Conservation (phyloP, 2,888 invertebrate species). For the Rotaria magnacalcarata region DNA sequence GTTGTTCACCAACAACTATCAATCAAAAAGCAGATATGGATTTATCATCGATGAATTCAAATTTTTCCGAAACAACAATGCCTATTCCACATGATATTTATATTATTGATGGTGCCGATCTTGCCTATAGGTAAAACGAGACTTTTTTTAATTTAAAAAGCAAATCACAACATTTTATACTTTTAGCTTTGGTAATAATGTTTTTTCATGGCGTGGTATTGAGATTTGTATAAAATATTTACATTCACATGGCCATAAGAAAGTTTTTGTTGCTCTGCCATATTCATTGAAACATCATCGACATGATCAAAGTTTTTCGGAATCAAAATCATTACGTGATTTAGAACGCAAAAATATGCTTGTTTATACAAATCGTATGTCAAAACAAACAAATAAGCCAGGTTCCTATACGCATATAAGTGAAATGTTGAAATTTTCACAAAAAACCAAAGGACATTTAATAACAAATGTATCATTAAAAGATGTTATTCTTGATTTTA, state of each 20-base stretch:
- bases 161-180: neutral
- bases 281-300: conserved; percentile 24
- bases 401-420: neutral
- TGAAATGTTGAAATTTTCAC: conserved; percentile 32
- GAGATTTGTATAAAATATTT: conserved; percentile 26
- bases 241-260: conserved; percentile 33
- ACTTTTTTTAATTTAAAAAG: neutral
- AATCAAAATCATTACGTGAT: conserved; percentile 20
- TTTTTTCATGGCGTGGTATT: conserved; percentile 32
- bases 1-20: neutral
- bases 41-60: neutral
- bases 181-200: conserved; percentile 12
- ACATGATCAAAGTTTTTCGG: neutral
- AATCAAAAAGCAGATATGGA: neutral
- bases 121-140: neutral
- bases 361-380: conserved; percentile 23
- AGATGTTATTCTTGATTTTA: conserved; percentile 33
- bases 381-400: conserved; percentile 16
- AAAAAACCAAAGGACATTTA: conserved; percentile 33
- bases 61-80: neutral
- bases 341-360: conserved; percentile 14
- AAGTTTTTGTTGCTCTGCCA: conserved; percentile 21
- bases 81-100: conserved; percentile 19
- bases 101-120: conserved; percentile 27
- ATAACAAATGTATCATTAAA: conserved; percentile 33